A percentile compares a stretch with the other conserved stretches of the same genome.
Conservation (phyloP, 2,113 vertebrate genomes). For the Tor tambroides region DNA sequence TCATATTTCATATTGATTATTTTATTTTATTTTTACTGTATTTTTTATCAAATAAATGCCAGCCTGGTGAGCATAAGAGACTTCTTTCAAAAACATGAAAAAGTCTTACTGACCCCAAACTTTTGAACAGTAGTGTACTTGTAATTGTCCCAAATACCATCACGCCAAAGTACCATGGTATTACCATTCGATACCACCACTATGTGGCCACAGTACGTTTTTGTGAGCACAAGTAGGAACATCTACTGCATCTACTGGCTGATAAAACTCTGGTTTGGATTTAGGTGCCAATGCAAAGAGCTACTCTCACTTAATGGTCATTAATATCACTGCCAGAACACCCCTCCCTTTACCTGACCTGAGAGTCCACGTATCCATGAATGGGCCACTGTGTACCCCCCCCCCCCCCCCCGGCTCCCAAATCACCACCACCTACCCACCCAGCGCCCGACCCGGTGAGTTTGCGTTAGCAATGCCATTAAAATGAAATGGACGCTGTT, state of each 20-base stretch:
- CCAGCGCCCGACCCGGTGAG: conserved; percentile 40
- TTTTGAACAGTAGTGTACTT: neutral
- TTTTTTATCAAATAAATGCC: too few relatives aligned
- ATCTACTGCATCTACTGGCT: conserved; percentile 36
- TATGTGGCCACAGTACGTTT: neutral
- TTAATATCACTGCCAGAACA: conserved; percentile 42
- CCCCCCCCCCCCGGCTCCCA: conserved; percentile 20
- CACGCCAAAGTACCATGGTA: neutral
- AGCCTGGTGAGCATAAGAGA: too few relatives aligned
- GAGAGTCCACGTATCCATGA: conserved; percentile 46
- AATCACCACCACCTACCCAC: conserved; percentile 39
- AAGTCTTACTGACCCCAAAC: neutral
- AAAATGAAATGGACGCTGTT: conserved; percentile 60
- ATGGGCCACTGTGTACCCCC: conserved; percentile 51
- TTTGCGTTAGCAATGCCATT: conserved; percentile 60
- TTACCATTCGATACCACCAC: neutral
- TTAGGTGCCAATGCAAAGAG: conserved; percentile 34
- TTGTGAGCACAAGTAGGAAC: neutral
- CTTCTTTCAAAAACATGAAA: neutral
- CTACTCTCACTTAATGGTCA: conserved; percentile 45
- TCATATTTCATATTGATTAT: too few relatives aligned
- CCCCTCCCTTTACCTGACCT: conserved; percentile 53
- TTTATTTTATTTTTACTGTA: too few relatives aligned
- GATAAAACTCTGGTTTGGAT: conserved; percentile 51
- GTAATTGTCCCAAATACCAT: neutral